phyloP scores from a whole-genome alignment of 2,888 invertebrate genomes.

The Phlogophora meticulosa region DNA sequence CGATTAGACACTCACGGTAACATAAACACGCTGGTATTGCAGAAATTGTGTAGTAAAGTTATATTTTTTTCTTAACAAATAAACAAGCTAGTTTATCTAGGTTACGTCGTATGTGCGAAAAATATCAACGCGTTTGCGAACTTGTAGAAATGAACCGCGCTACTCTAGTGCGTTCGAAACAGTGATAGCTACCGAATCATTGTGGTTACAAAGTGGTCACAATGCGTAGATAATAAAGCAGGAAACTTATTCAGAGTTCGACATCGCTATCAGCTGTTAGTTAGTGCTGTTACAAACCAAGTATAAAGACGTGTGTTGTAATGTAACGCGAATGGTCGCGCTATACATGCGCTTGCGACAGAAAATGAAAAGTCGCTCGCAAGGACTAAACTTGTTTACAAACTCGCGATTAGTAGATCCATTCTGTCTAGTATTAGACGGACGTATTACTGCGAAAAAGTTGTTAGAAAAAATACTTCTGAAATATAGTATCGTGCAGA shows the following conservation, averaged over 20 bases:
- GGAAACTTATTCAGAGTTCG: slow-evolving; percentile 49
- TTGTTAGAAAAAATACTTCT: background rate
- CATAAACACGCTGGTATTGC: background rate
- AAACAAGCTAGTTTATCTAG: too few relatives aligned
- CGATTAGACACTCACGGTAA: background rate
- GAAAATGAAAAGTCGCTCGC: slow-evolving; percentile 59
- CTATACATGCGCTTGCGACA: slow-evolving; percentile 56
- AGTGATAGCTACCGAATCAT: slow-evolving; percentile 4
- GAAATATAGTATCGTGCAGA: background rate
- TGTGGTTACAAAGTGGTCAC: slow-evolving; percentile 30
- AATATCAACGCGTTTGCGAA: background rate
- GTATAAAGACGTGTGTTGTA: slow-evolving; percentile 45
- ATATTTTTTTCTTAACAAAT: background rate
- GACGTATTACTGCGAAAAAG: slow-evolving; percentile 43
- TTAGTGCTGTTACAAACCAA: slow-evolving; percentile 43
- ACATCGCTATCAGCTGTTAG: slow-evolving; percentile 58
- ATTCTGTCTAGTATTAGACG: slow-evolving; percentile 32
- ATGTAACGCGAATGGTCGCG: slow-evolving; percentile 51
- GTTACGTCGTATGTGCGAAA: background rate
- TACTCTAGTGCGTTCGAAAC: background rate
- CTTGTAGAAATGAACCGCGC: background rate
- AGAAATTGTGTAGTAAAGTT: background rate
- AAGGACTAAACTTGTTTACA: slow-evolving; percentile 67
- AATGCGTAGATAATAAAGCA: slow-evolving; percentile 44
- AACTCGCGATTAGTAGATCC: slow-evolving; percentile 53